These are phyloP conservation scores for Coendou prehensilis DNA, from an alignment of 2,797 vertebrate genomes.

Conservation along the genomic window DNA sequence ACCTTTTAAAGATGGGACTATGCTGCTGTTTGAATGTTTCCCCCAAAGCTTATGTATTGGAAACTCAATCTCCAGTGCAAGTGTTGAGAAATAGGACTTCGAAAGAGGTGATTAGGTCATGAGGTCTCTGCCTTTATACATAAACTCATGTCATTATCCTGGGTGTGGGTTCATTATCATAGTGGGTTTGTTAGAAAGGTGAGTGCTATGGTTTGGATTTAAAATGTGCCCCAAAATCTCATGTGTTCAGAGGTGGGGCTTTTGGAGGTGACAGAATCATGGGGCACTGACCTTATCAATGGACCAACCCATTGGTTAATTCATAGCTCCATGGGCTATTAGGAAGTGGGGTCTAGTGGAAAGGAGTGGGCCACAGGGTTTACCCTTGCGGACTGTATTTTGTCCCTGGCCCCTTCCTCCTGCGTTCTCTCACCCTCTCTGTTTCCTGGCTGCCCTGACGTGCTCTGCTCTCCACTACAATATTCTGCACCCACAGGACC, in stretches of 20 bases:
- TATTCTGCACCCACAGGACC: not conserved
- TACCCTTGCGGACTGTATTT: not conserved
- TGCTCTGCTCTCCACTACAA: not conserved
- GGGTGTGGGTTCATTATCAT: not conserved
- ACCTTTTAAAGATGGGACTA: not conserved
- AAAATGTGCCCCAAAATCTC: not conserved
- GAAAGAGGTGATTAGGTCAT: not conserved
- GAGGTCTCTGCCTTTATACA: not conserved
- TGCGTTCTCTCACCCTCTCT: not conserved
- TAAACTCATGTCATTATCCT: not conserved
- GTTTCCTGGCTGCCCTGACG: not conserved
- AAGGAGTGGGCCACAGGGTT: not conserved
- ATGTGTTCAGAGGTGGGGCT: not conserved
- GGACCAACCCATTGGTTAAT: not conserved
- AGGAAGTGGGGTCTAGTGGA: not conserved
- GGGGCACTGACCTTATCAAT: not conserved
- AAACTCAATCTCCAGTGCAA: not conserved
- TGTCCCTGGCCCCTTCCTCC: not conserved
- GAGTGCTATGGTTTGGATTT: not conserved
- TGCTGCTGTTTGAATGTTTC: not conserved
- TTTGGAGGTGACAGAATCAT: not conserved
- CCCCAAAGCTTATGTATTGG: not conserved
- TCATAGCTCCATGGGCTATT: not conserved
- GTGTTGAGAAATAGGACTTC: not conserved
- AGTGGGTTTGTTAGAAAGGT: not conserved